Conservation (phyloP, 2,113 vertebrate species). For the Ascaphus truei region DNA sequence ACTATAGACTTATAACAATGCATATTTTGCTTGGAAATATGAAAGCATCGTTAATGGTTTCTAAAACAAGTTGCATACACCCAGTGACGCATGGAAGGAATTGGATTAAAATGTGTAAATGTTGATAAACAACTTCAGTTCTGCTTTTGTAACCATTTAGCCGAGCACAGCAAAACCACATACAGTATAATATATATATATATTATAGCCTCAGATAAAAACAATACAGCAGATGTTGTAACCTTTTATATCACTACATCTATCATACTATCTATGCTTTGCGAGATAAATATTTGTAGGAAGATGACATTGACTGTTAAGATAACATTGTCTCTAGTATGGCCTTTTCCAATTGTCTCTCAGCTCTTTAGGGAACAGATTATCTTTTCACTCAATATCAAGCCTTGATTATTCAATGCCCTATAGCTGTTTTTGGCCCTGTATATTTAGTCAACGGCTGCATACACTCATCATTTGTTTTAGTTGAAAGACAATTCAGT, state of each 20-base stretch:
- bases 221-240: background rate
- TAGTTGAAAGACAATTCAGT: slow-evolving; percentile 2
- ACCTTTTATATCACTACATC: background rate
- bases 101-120: no score
- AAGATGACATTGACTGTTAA: background rate
- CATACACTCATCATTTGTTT: background rate
- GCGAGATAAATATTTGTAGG: no score
- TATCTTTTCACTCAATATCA: background rate
- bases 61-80: no score
- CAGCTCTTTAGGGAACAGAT: slow-evolving; percentile 1
- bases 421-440: background rate
- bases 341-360: background rate
- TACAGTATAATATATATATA: no score
- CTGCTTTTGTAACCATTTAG: no score
- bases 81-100: no score
- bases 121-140: no score
- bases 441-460: background rate
- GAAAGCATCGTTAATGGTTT: no score
- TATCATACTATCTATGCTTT: background rate
- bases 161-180: no score
- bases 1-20: no score
- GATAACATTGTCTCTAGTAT: background rate
- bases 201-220: no score
- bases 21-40: no score
- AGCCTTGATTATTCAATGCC: slow-evolving; percentile 10